phyloP scores from a whole-genome alignment of 2,888 invertebrate genomes.

The Lucinisca nassula region DNA sequence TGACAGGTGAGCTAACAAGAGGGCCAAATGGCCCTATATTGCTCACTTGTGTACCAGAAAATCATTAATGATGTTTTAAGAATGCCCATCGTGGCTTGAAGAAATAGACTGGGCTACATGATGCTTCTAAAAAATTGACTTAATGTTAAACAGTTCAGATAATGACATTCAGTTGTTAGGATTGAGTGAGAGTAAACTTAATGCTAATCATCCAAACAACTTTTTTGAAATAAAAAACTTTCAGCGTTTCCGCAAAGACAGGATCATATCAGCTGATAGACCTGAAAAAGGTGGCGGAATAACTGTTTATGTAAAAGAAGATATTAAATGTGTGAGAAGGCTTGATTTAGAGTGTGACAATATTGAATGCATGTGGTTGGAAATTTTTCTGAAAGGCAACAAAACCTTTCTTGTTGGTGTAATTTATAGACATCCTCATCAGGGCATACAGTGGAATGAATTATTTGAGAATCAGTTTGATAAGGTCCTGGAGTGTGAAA shows the following conservation, averaged over 20 bases:
- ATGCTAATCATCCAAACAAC: neutral
- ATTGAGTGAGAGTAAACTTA: neutral
- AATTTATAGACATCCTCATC: neutral
- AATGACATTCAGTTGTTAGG: neutral
- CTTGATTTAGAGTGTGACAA: neutral
- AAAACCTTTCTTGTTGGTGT: neutral
- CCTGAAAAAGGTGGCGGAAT: neutral
- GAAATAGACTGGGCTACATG: too few relatives aligned
- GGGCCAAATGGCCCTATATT: too few relatives aligned
- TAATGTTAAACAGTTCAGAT: too few relatives aligned
- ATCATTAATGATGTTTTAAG: too few relatives aligned
- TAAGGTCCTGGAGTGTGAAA: neutral
- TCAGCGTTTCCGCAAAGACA: neutral
- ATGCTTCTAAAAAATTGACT: too few relatives aligned
- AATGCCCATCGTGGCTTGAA: too few relatives aligned
- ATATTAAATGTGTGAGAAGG: neutral
- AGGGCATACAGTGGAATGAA: neutral
- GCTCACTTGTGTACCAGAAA: too few relatives aligned
- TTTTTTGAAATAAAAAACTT: neutral
- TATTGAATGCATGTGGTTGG: too few relatives aligned
- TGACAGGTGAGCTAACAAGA: too few relatives aligned
- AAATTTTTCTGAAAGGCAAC: neutral
- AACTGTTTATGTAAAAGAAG: neutral
- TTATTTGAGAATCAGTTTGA: slow-evolving; percentile 1
- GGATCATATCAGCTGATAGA: neutral